Evolutionary conservation across 2,888 invertebrate species (phyloP).

Genomic region (Hypomecis punctinalis): DNA sequence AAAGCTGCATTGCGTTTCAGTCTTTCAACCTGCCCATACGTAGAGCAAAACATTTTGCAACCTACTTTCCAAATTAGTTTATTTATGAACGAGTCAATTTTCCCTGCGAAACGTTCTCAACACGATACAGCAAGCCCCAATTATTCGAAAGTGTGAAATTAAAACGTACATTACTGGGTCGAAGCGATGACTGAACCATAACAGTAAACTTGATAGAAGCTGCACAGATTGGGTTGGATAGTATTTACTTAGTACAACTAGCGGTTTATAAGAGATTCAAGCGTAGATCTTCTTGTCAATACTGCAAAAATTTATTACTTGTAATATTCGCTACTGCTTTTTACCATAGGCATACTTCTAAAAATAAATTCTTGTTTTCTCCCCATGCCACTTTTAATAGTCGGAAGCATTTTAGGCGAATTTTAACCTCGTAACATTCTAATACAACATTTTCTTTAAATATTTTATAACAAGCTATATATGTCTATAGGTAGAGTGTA

Average conservation of each 20-base stretch:
- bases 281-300: not conserved
- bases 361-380: too few relatives aligned
- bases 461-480: too few relatives aligned
- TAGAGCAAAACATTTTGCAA: not conserved
- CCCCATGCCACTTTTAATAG: too few relatives aligned
- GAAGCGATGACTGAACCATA: conserved; percentile 29
- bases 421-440: too few relatives aligned
- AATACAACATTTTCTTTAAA: too few relatives aligned
- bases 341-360: too few relatives aligned
- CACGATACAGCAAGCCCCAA: conserved; percentile 33
- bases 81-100: conserved; percentile 11
- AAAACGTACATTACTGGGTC: conserved; percentile 28
- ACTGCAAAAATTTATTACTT: not conserved
- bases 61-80: conserved; percentile 15
- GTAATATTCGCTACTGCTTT: too few relatives aligned
- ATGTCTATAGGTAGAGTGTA: too few relatives aligned
- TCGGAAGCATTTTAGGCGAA: too few relatives aligned
- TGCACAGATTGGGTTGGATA: conserved; percentile 21
- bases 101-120: conserved; percentile 14
- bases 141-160: conserved; percentile 34
- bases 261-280: not conserved
- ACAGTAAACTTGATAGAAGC: conserved; percentile 22
- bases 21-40: not conserved
- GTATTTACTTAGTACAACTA: conserved; percentile 3
- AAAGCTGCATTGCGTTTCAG: too few relatives aligned